Evolutionary conservation across 2,113 vertebrate species (phyloP), one percentile per base, ranked within the genome.

Genomic region (Fregetta grallaria): DNA sequence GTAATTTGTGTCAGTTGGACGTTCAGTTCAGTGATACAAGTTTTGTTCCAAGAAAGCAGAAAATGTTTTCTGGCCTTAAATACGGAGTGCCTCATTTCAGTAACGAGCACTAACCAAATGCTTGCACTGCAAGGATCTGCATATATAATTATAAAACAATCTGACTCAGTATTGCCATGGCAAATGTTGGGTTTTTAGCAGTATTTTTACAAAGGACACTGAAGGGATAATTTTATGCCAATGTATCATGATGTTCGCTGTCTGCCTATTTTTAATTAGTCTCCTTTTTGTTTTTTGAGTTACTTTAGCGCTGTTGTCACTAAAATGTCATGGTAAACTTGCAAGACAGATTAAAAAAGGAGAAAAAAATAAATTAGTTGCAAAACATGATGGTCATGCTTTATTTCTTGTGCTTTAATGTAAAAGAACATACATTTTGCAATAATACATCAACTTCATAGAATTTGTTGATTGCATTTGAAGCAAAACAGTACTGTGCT

Each of bases 301-400:
- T 96, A 87, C 88, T 96, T 94, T 90, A 95, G 95, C 14, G 3
- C 94, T 94, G 91, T 96, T 96, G 96, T 97, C 96, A 97, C 92
- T 97, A 95, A 95, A 94, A 95, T 97, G 97, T 97, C 95, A 97
- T 96, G 96, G 97, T 97, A 85, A 96, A 97, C 95, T 95, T 97
- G 92, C 90, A 97, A 97, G 85, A 95, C 89, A 96, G 94, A 97
- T 97, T 97, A 66, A 79, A 96, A 95, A 95, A 89, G 49, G 86
- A 85, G 84, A 26, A 95, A 89, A 96, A 97, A 96, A 94, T 91
- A 95, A 97, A 97, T 97, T 95, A 92, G 86, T 96, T 96, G 96
- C 94, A 94, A 97, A 96, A 97, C 96, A 94, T 88, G 97, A 97
- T 97, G 96, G 97, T 96, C 96, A 96, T 97, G 96, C 94, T 96